A percentile compares a stretch with the other conserved stretches of the same genome.
phyloP scores from a whole-genome alignment of 2,888 invertebrate species.

The Creontiades dilutus region DNA sequence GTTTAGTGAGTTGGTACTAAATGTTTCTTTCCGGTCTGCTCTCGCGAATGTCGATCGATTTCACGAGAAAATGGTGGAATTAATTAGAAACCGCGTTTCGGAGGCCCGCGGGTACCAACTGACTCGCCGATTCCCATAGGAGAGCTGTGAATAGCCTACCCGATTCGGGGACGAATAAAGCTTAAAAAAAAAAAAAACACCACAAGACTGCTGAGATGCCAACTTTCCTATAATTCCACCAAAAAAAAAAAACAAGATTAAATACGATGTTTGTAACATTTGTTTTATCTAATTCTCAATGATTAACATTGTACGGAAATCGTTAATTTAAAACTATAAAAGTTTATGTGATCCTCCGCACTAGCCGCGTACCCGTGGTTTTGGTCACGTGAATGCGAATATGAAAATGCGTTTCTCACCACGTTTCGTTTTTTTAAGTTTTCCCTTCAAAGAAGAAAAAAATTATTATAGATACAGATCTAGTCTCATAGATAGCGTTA shows the following conservation, averaged over 20 bases:
- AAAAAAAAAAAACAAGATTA: constrained; percentile 18
- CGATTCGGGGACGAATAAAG: constrained; percentile 18
- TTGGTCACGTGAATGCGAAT: not conserved
- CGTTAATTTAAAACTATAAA: not conserved
- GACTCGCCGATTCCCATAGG: constrained; percentile 12
- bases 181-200: constrained; percentile 26
- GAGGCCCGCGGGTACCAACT: not conserved
- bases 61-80: constrained; percentile 51
- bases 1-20: not conserved
- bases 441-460: constrained; percentile 41
- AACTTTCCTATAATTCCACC: constrained; percentile 70
- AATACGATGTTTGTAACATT: not conserved
- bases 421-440: not conserved
- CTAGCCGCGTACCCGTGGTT: not conserved
- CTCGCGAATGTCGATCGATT: not conserved
- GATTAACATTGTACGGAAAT: not conserved
- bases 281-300: not conserved
- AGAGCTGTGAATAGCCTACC: constrained; percentile 66
- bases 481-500: constrained; percentile 68
- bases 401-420: not conserved
- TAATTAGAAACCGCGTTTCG: not conserved
- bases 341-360: not conserved
- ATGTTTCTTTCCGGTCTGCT: not conserved
- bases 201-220: constrained; percentile 71
- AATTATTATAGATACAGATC: constrained; percentile 42